phyloP scores from a whole-genome alignment of 2,113 vertebrate species.

The Tachycineta bicolor region DNA sequence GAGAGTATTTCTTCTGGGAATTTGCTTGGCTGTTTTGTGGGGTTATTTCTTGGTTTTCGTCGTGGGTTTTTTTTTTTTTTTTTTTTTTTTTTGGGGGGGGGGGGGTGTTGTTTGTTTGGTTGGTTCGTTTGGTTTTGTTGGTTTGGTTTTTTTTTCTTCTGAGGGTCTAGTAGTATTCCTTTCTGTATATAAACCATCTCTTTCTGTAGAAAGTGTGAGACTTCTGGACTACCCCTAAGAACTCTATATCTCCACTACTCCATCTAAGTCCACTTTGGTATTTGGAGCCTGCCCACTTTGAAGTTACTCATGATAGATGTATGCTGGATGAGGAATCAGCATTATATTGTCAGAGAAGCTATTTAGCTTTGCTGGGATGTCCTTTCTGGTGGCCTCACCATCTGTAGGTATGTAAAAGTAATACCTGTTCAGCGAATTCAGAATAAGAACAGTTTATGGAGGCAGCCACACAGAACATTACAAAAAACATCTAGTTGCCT shows the following conservation, averaged over 20 bases:
- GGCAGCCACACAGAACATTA: background rate
- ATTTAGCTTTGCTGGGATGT: constrained; percentile 1
- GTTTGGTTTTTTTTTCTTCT: background rate
- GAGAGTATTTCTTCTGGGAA: background rate
- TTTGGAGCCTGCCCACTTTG: background rate
- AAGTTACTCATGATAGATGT: background rate
- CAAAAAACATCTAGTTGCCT: background rate
- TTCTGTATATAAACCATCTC: background rate
- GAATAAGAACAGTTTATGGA: background rate
- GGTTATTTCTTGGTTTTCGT: background rate
- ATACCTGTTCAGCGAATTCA: constrained; percentile 25
- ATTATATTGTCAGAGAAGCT: background rate
- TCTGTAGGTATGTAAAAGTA: constrained; percentile 31
- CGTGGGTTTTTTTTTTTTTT: no score
- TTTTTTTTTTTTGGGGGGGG: no score
- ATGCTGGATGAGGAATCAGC: background rate
- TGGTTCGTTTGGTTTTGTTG: no score
- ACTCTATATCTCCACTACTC: background rate
- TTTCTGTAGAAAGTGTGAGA: background rate
- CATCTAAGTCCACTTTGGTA: background rate
- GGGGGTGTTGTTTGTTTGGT: no score
- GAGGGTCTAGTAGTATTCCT: background rate
- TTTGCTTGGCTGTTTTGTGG: background rate
- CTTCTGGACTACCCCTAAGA: background rate
- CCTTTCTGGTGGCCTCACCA: constrained; percentile 3